Base-by-base conservation (phyloP, 2,888 invertebrate genomes). In the Poecilus cupreus region DNA sequence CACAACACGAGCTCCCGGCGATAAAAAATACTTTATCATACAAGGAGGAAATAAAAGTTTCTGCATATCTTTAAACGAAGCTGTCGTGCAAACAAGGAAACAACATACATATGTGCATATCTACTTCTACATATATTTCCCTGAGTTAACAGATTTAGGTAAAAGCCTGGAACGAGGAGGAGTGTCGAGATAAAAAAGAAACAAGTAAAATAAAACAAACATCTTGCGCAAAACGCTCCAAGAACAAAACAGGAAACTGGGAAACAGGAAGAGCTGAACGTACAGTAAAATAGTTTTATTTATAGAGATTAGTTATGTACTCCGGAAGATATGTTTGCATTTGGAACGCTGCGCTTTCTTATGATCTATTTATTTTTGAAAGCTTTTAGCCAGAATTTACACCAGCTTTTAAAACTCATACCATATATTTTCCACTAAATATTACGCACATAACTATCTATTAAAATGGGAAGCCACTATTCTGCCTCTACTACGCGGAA, bases 121-220 rank as follows among this genome's bases (percentile, higher is more conserved):
- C 80, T 72, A 43, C 39, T 72, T 51, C 72, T 60, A 60, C 81
- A 75, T 75, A 81, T 74, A 75, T 81, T 75, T 81, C 13, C 32
- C 75, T 43, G 74, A 60, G 75, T 64, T 81, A 81, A 81, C 81
- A 81, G 81, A 81, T 81, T 81, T 81, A 75, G 57, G 75, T 75
- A 75, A 60, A 57, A 51, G 60, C 80, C 13, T 24, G 74, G 74
- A 72, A 46, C 13, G 72, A 13, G 68, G 20, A 74, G 43, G 24
- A 51, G 75, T 75, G 75, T 75, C 75, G 75, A 75, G 75, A 75
- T 49, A 75, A 75, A 75, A 75, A 75, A 75, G 32, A 75, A 51
- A 75, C 54, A 75, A 75, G 20, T 26, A 26, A 26, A 75, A 72
- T 46, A 51, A 75, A 51, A 75, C 49, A 75, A 75, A 51, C 74